Conservation (phyloP, 1,140 invertebrate genomes). For the Araneus ventricosus region DNA sequence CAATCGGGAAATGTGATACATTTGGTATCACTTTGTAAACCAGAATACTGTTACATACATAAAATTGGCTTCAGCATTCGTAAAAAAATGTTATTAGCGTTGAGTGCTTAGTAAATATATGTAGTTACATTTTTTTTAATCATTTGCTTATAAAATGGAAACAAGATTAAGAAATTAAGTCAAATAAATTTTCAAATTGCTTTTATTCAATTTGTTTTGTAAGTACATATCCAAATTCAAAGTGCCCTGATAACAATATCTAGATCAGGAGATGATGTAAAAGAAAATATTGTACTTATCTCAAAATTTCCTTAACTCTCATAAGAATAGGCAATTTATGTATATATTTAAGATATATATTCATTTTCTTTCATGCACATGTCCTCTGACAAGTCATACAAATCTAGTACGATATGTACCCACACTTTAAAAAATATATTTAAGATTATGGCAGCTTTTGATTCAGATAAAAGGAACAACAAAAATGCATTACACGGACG, state of each 20-base stretch:
- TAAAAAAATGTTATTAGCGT: no score
- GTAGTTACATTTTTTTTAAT: no score
- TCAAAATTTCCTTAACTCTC: constrained; percentile 4
- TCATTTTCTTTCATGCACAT: neutral
- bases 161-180: neutral
- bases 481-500: constrained; percentile 44
- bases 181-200: constrained; percentile 26
- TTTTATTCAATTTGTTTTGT: constrained; percentile 47
- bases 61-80: no score
- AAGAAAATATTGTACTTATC: constrained; percentile 42
- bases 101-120: no score
- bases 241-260: constrained; percentile 32
- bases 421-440: constrained; percentile 60
- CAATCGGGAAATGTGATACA: no score
- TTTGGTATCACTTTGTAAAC: no score
- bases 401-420: constrained; percentile 33
- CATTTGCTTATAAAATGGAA: neutral
- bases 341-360: constrained; percentile 10
- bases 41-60: no score
- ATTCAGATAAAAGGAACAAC: constrained; percentile 60
- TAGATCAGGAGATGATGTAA: constrained; percentile 22
- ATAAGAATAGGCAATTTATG: constrained; percentile 24
- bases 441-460: constrained; percentile 67
- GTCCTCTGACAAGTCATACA: constrained; percentile 10
- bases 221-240: constrained; percentile 50